Percentiles rank a stretch among this genome's conserved stretches.
These are phyloP conservation scores for Cheirogaleus medius DNA, from an alignment of 2,113 vertebrate species.

Conservation along the genomic window DNA sequence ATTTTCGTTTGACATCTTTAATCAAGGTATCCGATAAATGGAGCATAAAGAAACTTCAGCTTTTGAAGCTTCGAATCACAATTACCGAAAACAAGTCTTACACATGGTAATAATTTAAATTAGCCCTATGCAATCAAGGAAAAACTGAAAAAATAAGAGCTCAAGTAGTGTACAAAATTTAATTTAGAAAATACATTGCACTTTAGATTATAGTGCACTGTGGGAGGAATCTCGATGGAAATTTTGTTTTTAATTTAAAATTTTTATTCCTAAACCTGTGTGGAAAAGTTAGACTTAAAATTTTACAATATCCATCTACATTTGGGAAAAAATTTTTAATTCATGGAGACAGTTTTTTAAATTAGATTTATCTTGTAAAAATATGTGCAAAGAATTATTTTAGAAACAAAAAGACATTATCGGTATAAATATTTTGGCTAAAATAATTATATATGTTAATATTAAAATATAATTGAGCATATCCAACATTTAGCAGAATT, in stretches of 20 bases:
- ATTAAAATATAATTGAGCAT: not conserved
- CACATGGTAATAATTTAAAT: not conserved
- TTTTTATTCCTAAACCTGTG: not conserved
- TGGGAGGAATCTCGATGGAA: not conserved
- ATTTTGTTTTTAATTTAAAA: not conserved
- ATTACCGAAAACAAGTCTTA: constrained; percentile 1
- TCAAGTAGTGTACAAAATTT: not conserved
- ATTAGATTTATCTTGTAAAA: not conserved
- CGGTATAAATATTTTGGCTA: not conserved
- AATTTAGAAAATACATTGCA: not conserved
- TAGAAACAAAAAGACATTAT: not conserved
- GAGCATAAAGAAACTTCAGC: not conserved
- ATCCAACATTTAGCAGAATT: not conserved
- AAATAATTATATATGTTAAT: not conserved
- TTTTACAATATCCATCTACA: not conserved
- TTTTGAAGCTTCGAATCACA: constrained; percentile 20
- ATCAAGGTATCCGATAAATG: not conserved
- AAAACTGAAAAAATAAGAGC: not conserved
- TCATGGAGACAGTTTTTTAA: not conserved
- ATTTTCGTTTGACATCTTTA: constrained; percentile 18
- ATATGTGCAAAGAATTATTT: not conserved
- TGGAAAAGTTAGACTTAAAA: not conserved
- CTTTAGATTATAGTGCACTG: not conserved
- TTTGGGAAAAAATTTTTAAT: not conserved
- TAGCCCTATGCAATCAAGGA: not conserved